Conservation (phyloP, 1,140 invertebrate species). For the Colletes latitarsis region DNA sequence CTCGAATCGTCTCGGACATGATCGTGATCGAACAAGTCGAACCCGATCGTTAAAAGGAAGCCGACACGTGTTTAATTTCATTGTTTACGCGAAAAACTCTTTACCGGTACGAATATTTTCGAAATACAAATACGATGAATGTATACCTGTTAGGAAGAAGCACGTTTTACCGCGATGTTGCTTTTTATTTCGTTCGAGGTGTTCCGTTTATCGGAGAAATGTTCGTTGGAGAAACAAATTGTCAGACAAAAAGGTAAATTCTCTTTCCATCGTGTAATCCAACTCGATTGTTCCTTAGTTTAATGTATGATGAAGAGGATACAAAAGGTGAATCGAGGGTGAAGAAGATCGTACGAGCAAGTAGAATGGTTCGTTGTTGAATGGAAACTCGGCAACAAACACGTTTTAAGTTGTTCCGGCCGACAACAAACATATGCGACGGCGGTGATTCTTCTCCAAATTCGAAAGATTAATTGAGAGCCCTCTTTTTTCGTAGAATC, state of each 20-base stretch:
- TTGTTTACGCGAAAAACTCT: background rate
- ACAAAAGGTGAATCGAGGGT: background rate
- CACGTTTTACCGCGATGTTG: background rate
- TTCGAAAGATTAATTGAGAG: background rate
- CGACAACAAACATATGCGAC: background rate
- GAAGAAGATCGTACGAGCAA: background rate
- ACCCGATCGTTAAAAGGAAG: background rate
- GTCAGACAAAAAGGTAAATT: background rate
- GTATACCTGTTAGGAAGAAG: background rate
- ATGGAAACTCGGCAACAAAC: background rate
- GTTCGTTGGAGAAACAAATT: background rate
- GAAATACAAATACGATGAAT: too few species aligned
- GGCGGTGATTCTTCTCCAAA: background rate
- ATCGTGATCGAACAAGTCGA: background rate
- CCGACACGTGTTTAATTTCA: background rate
- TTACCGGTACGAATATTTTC: background rate
- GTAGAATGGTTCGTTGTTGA: background rate
- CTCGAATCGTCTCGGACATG: background rate
- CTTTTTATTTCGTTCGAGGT: background rate
- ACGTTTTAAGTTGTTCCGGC: background rate
- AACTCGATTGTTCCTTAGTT: background rate
- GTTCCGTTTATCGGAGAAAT: too few species aligned
- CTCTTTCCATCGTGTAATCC: background rate
- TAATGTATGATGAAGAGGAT: background rate
- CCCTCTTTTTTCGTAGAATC: conserved; percentile 60